Conservation (phyloP, 2,113 vertebrate species). For the Notothenia coriiceps region DNA sequence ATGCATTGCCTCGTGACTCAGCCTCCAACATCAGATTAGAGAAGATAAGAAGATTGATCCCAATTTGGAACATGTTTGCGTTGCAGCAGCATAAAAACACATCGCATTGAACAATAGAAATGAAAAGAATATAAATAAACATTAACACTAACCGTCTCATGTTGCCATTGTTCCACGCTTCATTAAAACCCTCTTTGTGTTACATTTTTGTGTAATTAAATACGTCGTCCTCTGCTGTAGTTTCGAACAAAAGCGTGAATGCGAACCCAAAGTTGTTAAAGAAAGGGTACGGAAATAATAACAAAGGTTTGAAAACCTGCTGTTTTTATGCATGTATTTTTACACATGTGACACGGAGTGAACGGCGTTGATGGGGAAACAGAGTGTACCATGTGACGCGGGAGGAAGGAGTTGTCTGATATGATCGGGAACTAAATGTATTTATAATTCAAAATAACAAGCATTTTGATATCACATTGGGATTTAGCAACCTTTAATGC, state of each 20-base stretch:
- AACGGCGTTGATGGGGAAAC: neutral
- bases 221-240: neutral
- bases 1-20: slow-evolving; percentile 43
- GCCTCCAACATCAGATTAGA: neutral
- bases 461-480: neutral
- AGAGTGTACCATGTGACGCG: neutral
- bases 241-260: neutral
- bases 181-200: neutral
- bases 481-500: neutral
- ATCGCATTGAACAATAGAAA: too few species aligned
- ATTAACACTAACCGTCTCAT: too few species aligned
- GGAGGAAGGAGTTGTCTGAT: too few species aligned
- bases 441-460: neutral
- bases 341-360: neutral
- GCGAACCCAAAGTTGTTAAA: neutral
- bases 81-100: too few species aligned
- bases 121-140: too few species aligned
- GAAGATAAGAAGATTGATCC: too few species aligned
- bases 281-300: neutral
- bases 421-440: too few species aligned
- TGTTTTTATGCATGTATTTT: too few species aligned
- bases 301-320: neutral
- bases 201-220: neutral
- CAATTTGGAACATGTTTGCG: too few species aligned
- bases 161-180: neutral